Base-by-base conservation (phyloP, 2,113 vertebrate species). In the Bostrychus sinensis region DNA sequence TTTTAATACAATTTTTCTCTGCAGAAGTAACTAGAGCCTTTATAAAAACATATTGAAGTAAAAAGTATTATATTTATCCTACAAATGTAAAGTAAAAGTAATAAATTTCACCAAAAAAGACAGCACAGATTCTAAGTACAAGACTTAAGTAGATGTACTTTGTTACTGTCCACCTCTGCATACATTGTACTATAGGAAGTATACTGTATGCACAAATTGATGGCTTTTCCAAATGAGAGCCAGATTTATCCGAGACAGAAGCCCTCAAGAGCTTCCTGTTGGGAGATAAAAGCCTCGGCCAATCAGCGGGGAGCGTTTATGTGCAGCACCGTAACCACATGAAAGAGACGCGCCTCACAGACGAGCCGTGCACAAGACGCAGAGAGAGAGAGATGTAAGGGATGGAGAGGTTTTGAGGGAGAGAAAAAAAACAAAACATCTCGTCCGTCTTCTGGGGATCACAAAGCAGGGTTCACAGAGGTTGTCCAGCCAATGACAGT, bases 401-500 rank as follows among this genome's bases (percentile, higher is more conserved):
- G 48, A n/a, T n/a, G n/a, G 56, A 46, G 11, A 34, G 32, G 2
- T 86, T 86, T 84, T 58, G 74, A 77, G 87, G 86, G 50, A 34
- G 56, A 53, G n/a, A n/a, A n/a, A n/a, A n/a, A n/a, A n/a, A n/a
- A n/a, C n/a, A n/a, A n/a, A n/a, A n/a, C n/a, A n/a, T n/a, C n/a
- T n/a, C n/a, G n/a, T n/a, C n/a, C n/a, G n/a, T n/a, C 75, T 66
- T 70, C 66, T 56, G 67, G 71, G 79, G 81, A 75, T 64, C 74
- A 59, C 75, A 63, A 78, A 84, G 63, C 66, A 79, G 70, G 70
- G 61, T 68, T 74, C 17, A 82, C 39, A 16, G 17, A n/a, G 17
- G 13, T 20, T 12, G 0, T 65, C 59, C 60, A 69, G 67, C 86
- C 88, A 89, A 85, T 87, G 56, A 83, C 69, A 84, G 66, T 16